Conservation (phyloP, 2,888 invertebrate genomes). For the Macrophya alboannulata region DNA sequence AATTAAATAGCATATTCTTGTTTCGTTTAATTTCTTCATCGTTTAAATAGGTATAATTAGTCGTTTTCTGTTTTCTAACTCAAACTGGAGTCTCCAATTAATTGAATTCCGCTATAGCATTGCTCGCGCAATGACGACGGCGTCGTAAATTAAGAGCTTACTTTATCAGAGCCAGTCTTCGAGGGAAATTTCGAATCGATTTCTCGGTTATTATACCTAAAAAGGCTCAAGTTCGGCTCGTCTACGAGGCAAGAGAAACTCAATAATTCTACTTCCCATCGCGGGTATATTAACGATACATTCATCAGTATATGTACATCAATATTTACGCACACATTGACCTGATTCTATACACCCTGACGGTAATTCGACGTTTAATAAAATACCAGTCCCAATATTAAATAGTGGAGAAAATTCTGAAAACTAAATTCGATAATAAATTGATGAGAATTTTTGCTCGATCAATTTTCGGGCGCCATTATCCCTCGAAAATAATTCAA, state of each 20-base stretch:
- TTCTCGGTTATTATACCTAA: not conserved
- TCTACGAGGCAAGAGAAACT: not conserved
- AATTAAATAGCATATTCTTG: not conserved
- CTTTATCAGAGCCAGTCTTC: not conserved
- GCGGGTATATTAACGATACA: not conserved
- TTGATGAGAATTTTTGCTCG: not conserved
- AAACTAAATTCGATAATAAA: not conserved
- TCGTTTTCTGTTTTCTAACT: no score
- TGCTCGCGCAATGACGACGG: not conserved
- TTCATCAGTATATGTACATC: not conserved
- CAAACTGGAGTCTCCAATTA: not conserved
- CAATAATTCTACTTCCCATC: not conserved
- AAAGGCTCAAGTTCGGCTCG: slow-evolving; percentile 18
- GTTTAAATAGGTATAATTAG: not conserved
- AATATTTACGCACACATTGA: not conserved
- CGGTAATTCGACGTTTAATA: not conserved
- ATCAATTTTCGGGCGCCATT: not conserved
- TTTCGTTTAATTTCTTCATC: not conserved
- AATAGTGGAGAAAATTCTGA: not conserved
- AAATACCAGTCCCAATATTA: not conserved
- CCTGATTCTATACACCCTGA: not conserved
- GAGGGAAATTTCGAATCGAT: slow-evolving; percentile 6
- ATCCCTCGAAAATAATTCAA: no score
- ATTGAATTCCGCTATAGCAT: not conserved
- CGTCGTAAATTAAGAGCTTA: slow-evolving; percentile 6